Conservation (phyloP, 2,888 invertebrate genomes). For the Spicauda simplicius region DNA sequence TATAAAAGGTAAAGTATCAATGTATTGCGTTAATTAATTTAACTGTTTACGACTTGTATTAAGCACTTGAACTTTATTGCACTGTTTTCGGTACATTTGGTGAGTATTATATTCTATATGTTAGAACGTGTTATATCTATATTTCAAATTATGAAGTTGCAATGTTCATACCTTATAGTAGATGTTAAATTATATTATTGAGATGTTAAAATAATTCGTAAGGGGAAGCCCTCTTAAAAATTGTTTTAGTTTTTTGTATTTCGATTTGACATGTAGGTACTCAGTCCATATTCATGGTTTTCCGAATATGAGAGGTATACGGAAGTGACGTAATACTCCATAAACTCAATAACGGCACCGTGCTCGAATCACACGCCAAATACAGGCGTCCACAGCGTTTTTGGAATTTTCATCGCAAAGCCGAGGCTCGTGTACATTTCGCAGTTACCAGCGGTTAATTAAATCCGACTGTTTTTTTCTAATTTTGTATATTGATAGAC, state of each 20-base stretch:
- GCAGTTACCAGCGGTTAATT: slow-evolving; percentile 6
- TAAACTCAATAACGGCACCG: slow-evolving; percentile 12
- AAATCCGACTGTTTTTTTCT: not conserved
- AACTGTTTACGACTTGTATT: not conserved
- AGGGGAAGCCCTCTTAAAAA: too few relatives aligned
- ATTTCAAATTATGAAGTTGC: not conserved
- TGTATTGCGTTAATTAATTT: not conserved
- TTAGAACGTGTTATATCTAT: not conserved
- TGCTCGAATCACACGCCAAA: slow-evolving; percentile 23
- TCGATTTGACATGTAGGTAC: not conserved
- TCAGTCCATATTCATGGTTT: not conserved
- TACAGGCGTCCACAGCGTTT: slow-evolving; percentile 20
- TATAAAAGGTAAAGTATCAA: not conserved
- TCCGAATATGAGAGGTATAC: not conserved
- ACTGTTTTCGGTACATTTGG: not conserved
- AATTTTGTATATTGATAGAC: not conserved
- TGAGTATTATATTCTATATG: not conserved
- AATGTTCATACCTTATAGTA: not conserved
- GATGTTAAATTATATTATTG: too few relatives aligned
- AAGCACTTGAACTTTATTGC: not conserved
- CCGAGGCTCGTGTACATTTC: not conserved
- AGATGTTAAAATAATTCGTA: too few relatives aligned
- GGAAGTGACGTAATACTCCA: slow-evolving; percentile 6
- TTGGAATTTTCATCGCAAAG: slow-evolving; percentile 20
- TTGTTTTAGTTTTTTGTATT: not conserved